A percentile compares a stretch with the other conserved stretches of the same genome.
Evolutionary conservation across 1,140 invertebrate genomes (phyloP).

Genomic region (Drosophila kepulauana): DNA sequence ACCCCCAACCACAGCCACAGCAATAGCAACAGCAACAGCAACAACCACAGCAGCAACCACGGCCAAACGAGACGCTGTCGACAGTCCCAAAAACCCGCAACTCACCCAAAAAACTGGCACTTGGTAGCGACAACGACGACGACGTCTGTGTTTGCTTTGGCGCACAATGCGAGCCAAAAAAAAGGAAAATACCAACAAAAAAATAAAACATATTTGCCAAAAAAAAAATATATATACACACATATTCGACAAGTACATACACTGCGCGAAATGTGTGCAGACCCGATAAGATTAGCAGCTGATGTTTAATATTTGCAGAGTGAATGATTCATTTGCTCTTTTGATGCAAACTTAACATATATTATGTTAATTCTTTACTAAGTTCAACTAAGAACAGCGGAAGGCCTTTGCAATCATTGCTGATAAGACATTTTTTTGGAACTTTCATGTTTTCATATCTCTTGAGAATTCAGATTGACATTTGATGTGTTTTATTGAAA

Average conservation of each 20-base stretch:
- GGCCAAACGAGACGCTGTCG: conserved; percentile 23
- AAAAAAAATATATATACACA: conserved; percentile 2
- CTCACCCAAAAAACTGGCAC: conserved; percentile 73
- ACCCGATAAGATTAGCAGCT: no score
- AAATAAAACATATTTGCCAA: conserved; percentile 42
- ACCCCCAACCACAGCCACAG: conserved; percentile 25
- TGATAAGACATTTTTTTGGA: no score
- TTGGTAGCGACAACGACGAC: conserved; percentile 44
- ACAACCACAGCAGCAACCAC: background rate
- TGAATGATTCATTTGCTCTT: no score
- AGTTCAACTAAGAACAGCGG: no score
- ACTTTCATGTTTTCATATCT: no score
- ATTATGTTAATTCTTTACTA: no score
- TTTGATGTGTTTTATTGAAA: no score
- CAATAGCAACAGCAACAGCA: no score
- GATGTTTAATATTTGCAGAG: no score
- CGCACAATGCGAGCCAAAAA: conserved; percentile 64
- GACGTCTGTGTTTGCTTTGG: conserved; percentile 74
- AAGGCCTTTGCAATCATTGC: no score
- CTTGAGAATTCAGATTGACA: no score
- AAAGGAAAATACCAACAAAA: background rate
- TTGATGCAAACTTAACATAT: no score
- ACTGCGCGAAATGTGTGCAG: conserved; percentile 22
- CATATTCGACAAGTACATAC: conserved; percentile 43
- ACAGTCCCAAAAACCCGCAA: conserved; percentile 46